Conservation (phyloP, 2,888 invertebrate species). For the Ophion costatus region DNA sequence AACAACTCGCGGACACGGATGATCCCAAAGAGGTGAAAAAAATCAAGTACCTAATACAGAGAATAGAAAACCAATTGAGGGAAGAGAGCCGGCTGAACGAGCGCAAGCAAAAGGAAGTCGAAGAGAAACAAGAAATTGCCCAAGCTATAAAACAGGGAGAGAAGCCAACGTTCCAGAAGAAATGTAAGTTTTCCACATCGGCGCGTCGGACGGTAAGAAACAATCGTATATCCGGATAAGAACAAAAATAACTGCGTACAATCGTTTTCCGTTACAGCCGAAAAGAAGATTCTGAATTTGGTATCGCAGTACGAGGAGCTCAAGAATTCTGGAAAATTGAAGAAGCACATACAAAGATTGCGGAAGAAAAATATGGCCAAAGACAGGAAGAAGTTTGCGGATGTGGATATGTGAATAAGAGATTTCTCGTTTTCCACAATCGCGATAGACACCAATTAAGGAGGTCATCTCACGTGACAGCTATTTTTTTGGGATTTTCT, state of each 20-base stretch:
- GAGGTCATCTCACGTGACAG: no score
- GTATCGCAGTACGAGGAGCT: conserved; percentile 92
- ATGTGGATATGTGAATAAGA: conserved; percentile 22
- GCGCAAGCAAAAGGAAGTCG: conserved; percentile 85
- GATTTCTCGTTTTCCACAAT: not conserved
- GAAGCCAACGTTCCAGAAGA: conserved; percentile 89
- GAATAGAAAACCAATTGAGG: conserved; percentile 91
- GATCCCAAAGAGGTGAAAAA: conserved; percentile 87
- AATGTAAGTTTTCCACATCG: conserved; percentile 86
- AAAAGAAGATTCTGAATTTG: conserved; percentile 89
- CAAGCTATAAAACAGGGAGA: conserved; percentile 88
- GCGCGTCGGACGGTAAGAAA: not conserved
- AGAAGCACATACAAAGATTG: conserved; percentile 92
- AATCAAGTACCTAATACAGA: conserved; percentile 89
- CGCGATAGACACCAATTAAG: not conserved
- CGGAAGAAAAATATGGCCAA: conserved; percentile 89
- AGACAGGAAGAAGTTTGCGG: conserved; percentile 73
- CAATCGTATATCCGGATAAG: conserved; percentile 34
- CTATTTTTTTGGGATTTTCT: no score
- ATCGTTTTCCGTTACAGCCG: conserved; percentile 86
- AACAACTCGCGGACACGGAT: conserved; percentile 86
- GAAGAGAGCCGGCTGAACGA: conserved; percentile 86
- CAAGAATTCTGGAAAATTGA: conserved; percentile 90
- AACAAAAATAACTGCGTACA: not conserved
- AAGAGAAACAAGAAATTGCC: conserved; percentile 86